Percentiles rank a stretch among this genome's conserved stretches.
Conservation (phyloP, 2,113 vertebrate species). For the Lepidothrix coronata region DNA sequence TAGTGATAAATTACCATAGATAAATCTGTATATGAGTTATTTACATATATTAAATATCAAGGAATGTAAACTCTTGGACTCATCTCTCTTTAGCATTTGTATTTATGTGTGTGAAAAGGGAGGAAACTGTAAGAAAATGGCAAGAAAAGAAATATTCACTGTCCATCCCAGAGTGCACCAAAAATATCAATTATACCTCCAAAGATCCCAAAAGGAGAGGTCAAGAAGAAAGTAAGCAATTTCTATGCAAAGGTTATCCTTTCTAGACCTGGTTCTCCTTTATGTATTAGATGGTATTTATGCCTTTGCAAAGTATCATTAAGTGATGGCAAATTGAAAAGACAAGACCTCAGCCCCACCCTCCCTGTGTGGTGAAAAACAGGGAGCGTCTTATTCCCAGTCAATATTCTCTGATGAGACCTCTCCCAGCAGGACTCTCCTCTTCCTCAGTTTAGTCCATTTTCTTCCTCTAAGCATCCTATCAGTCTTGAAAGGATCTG, state of each 20-base stretch:
- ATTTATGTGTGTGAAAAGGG: not conserved
- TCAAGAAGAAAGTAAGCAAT: not conserved
- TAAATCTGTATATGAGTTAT: not conserved
- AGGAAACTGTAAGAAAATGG: not conserved
- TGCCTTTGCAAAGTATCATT: not conserved
- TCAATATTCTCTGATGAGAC: not conserved
- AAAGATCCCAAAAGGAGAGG: not conserved
- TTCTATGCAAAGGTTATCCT: not conserved
- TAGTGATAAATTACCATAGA: not conserved
- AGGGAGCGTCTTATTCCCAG: not conserved
- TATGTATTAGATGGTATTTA: not conserved
- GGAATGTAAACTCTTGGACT: not conserved
- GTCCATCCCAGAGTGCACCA: not conserved
- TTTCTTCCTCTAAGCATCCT: not conserved
- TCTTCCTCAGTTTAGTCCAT: not conserved
- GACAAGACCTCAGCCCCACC: not conserved
- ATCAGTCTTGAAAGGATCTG: not conserved
- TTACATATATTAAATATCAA: not conserved
- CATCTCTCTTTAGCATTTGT: not conserved
- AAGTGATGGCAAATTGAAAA: not conserved
- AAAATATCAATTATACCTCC: not conserved
- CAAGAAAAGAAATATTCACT: not conserved
- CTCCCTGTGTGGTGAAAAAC: not conserved
- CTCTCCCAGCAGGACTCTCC: not conserved
- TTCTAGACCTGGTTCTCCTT: not conserved